Base-by-base conservation (phyloP, 2,797 vertebrate genomes). In the Hemibagrus guttatus region DNA sequence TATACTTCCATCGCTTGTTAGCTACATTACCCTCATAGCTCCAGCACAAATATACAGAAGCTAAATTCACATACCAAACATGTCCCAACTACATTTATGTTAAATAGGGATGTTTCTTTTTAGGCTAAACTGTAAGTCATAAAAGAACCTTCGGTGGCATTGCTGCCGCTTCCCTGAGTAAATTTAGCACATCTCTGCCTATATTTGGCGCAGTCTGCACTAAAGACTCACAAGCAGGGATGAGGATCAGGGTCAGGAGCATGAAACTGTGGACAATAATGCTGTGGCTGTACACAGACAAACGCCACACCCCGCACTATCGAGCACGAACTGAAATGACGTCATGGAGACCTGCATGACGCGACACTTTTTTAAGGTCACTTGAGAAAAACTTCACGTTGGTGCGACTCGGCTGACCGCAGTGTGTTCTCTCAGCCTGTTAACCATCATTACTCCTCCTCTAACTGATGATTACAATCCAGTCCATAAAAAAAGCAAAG, bases 181-280 rank as follows among this genome's bases (percentile, higher is more conserved):
- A 80, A 91, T 91, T 92, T 79, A 87, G 88, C 14, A 64, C 35
- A 81, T 71, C 87, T 91, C 81, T 82, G 63, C 84, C 79, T 81
- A 74, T 76, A 90, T 78, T 80, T 63, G 86, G 42, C 64, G 31
- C 26, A 31, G 49, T 31, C 19, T 35, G 54, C 17, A 2, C 71
- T 42, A 59, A 84, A 79, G 69, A 21, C 42, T 78, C 75, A 58
- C 64, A 66, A n/a, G 26, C 28, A 14, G 28, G 35, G 54, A 81
- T 83, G 58, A 71, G 61, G 35, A 49, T 61, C 46, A 76, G 14
- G 28, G 28, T 61, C 61, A 61, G 54, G 35, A 35, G 17, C 54
- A 81, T 26, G 35, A 19, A 56, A 75, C 56, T 12, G 54, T 58
- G 31, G 2, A 28, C 56, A 52, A 52, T 52, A 75, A 54, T 54